Evolutionary conservation across 2,113 vertebrate species (phyloP).

Genomic region (Cheilinus undulatus): DNA sequence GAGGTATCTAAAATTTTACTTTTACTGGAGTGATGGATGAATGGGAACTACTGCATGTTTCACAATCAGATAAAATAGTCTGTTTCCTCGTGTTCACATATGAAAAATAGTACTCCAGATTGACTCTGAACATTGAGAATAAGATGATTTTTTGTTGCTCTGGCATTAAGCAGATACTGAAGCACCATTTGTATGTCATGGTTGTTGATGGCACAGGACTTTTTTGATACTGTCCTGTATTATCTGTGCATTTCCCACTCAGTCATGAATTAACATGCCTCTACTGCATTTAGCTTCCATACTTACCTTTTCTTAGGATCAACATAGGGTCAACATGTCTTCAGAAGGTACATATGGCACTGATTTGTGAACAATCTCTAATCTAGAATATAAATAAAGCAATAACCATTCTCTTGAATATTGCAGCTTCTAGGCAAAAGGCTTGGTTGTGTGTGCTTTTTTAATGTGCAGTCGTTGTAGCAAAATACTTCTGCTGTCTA

Average conservation of each 20-base stretch:
- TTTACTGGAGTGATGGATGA: too few relatives aligned
- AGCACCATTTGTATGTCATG: conserved; percentile 39
- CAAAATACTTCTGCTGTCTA: conserved; percentile 58
- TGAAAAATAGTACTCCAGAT: neutral
- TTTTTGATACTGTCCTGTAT: neutral
- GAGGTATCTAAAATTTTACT: too few relatives aligned
- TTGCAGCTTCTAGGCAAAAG: conserved; percentile 77
- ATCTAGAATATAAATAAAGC: conserved; percentile 53
- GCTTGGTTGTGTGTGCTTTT: conserved; percentile 79
- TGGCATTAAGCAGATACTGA: conserved; percentile 61
- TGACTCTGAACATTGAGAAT: neutral
- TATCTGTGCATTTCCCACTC: conserved; percentile 7
- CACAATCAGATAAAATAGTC: conserved; percentile 44
- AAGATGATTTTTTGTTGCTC: conserved; percentile 19
- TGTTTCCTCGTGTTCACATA: neutral
- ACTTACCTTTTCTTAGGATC: neutral
- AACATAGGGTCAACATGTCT: conserved; percentile 1
- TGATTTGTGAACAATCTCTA: conserved; percentile 46
- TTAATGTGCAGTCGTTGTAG: conserved; percentile 69
- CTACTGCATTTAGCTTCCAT: conserved; percentile 13
- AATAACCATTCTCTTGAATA: conserved; percentile 47
- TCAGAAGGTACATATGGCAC: conserved; percentile 57
- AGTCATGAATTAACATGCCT: neutral
- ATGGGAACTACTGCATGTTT: conserved; percentile 1
- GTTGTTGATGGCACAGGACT: conserved; percentile 20